Conservation (phyloP, 2,113 vertebrate genomes). For the Trichomycterus rosablanca region DNA sequence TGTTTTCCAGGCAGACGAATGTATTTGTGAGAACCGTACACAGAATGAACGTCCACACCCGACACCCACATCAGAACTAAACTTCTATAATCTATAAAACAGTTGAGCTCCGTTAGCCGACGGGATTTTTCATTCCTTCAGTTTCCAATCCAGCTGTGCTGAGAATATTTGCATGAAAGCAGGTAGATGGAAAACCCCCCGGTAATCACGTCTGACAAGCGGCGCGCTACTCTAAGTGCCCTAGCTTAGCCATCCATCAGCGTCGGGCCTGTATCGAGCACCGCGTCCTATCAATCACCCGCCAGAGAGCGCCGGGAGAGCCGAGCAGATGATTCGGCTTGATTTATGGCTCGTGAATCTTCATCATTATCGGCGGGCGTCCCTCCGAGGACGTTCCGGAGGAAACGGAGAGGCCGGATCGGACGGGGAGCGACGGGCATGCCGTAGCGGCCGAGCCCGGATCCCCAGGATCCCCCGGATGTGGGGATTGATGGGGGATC, state of each 20-base stretch:
- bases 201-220: conserved; percentile 41
- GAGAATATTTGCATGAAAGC: too few species aligned
- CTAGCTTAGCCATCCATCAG: conserved; percentile 42
- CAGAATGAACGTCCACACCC: too few species aligned
- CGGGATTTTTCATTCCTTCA: too few species aligned
- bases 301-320: conserved; percentile 49
- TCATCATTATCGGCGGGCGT: conserved; percentile 38
- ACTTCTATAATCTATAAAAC: too few species aligned
- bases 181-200: conserved; percentile 6
- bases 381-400: conserved; percentile 41
- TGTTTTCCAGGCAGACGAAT: too few species aligned
- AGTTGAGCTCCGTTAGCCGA: too few species aligned
- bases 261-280: conserved; percentile 35
- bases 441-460: conserved; percentile 24
- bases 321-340: conserved; percentile 44
- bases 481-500: conserved; percentile 45
- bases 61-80: too few species aligned
- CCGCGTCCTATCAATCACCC: conserved; percentile 33
- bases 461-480: conserved; percentile 40
- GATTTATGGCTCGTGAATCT: conserved; percentile 53
- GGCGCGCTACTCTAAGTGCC: conserved; percentile 39
- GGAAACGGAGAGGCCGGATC: conserved; percentile 42
- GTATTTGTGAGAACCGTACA: too few species aligned
- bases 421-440: conserved; percentile 28
- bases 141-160: too few species aligned